Conservation (phyloP, 2,888 invertebrate genomes). For the Ophion ellenae region DNA sequence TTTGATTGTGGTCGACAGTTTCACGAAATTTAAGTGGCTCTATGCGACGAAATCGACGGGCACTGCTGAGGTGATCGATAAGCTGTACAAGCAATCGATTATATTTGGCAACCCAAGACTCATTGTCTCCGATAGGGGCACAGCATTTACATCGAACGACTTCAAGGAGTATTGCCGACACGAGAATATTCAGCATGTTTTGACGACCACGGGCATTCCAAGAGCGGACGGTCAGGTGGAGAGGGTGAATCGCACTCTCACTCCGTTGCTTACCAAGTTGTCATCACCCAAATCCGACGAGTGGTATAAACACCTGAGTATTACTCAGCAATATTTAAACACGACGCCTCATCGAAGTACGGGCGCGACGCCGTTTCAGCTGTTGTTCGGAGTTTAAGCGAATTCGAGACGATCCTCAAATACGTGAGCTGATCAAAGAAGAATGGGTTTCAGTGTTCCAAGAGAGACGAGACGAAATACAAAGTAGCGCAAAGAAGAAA, state of each 20-base stretch:
- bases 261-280: no score
- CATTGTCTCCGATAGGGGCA: conserved; percentile 15
- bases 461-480: conserved; percentile 58
- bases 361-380: conserved; percentile 59
- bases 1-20: background rate
- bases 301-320: no score
- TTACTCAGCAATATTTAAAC: no score
- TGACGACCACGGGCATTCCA: background rate
- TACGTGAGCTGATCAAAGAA: conserved; percentile 67
- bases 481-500: conserved; percentile 55
- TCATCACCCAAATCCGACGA: no score
- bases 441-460: conserved; percentile 63
- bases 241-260: background rate
- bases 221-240: background rate
- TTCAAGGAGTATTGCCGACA: background rate
- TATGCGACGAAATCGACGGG: conserved; percentile 2
- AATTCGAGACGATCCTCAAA: conserved; percentile 56
- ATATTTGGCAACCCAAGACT: conserved; percentile 1
- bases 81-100: background rate
- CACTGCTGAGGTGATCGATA: background rate
- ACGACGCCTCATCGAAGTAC: conserved; percentile 66
- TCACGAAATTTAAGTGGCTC: background rate
- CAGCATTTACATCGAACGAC: background rate
- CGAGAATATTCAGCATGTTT: background rate
- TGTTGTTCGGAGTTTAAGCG: conserved; percentile 58